A percentile compares a stretch with the other conserved stretches of the same genome.
phyloP scores from a whole-genome alignment of 2,113 vertebrate species.

The Pterocles orientalis region DNA sequence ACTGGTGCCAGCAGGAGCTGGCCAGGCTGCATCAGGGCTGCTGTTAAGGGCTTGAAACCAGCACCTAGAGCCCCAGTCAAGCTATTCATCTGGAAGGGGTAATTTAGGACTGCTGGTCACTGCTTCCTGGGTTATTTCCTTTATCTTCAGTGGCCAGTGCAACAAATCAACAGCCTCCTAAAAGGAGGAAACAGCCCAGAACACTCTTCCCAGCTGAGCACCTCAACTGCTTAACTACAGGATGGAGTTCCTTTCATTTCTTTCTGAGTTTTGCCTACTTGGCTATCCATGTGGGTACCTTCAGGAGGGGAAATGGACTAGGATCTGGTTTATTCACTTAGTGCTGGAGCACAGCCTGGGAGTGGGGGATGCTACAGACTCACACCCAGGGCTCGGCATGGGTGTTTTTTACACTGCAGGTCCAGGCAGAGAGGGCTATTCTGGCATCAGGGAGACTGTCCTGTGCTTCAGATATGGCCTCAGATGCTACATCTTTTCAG shows the following conservation, averaged over 20 bases:
- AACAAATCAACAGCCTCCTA: not conserved
- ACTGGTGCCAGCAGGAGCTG: not conserved
- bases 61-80: not conserved
- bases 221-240: not conserved
- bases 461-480: not conserved
- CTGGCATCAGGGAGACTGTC: not conserved
- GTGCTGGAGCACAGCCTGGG: not conserved
- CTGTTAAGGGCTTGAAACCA: not conserved
- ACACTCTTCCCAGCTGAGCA: not conserved
- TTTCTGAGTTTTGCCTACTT: not conserved
- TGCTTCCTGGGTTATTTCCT: not conserved
- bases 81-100: not conserved
- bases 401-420: not conserved
- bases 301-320: not conserved
- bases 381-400: rapidly evolving
- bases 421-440: not conserved
- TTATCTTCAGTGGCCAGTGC: not conserved
- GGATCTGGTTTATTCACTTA: not conserved
- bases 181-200: not conserved
- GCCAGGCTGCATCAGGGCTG: not conserved
- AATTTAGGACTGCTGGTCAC: not conserved
- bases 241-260: not conserved
- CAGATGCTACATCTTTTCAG: not conserved
- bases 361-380: not conserved
- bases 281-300: not conserved